Conservation (phyloP, 2,888 invertebrate genomes). For the Timema cristinae region DNA sequence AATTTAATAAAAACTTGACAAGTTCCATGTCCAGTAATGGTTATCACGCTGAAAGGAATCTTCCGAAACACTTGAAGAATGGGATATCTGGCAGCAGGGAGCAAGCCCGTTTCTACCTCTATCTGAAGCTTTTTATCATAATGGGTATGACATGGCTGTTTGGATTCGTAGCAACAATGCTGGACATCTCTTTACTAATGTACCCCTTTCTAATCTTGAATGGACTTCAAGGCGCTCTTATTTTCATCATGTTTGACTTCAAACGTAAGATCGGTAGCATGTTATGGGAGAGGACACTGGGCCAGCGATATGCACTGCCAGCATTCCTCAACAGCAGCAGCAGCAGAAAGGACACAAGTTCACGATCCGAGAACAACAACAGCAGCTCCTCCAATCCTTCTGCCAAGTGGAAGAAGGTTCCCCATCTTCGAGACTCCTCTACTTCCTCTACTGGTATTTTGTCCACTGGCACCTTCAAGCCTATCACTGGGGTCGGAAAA, state of each 20-base stretch:
- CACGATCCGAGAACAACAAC: not conserved
- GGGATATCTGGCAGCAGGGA: constrained; percentile 24
- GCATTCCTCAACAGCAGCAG: constrained; percentile 6
- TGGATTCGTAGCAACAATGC: constrained; percentile 44
- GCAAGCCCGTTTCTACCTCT: constrained; percentile 38
- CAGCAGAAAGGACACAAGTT: not conserved
- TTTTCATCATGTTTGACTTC: constrained; percentile 43
- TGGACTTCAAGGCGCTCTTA: constrained; percentile 47
- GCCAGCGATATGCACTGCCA: not conserved
- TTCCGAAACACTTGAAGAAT: too few species aligned
- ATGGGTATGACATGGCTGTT: constrained; percentile 49
- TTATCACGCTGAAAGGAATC: too few species aligned
- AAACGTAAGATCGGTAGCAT: constrained; percentile 39
- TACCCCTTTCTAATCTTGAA: constrained; percentile 48
- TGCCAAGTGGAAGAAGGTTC: not conserved
- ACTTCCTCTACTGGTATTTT: not conserved
- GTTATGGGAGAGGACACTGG: constrained; percentile 31
- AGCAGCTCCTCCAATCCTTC: constrained; percentile 1
- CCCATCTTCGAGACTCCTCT: not conserved
- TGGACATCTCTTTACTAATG: constrained; percentile 41
- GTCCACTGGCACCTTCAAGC: constrained; percentile 8
- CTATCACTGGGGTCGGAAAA: not conserved
- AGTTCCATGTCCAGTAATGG: too few species aligned
- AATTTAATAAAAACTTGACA: too few species aligned
- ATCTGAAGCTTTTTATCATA: constrained; percentile 44